Base-by-base conservation (phyloP, 2,888 invertebrate species). In the Cecidostiba fungosa region DNA sequence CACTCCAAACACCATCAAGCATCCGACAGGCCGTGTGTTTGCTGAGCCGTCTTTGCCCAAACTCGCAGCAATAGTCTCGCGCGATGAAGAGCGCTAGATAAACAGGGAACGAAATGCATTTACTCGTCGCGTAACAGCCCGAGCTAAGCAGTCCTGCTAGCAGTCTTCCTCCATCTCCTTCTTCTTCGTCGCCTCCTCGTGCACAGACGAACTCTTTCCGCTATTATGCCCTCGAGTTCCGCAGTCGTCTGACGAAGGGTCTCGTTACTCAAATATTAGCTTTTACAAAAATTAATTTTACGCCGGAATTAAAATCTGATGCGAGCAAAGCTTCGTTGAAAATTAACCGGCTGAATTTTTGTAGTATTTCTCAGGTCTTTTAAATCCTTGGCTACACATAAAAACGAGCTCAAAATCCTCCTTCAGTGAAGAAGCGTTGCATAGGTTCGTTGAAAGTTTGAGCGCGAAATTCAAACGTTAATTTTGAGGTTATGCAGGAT, bases 21-120 rank as follows among this genome's bases (percentile, higher is more conserved):
- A n/a, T n/a, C 19, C 36, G 19, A 32, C n/a, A 6, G 4, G 19
- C 14, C 16, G 23, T 39, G 50, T 39, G 76, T 69, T 69, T 59
- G 62, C 19, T 29, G 43, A 81, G 59, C 5, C 23, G 76, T 62
- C 77, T n/a, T 19, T 3, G 23, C 80, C 62, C 39, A 72, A 80
- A 59, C 62, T 85, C 14, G n/a, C 1, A 0, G 54, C 26, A 26
- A 19, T 12, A 73, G 23, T 54, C 19, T 47, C 72, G 26, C n/a
- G 23, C 84, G 54, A 70, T 70, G 54, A 80, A 76, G 78, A 39
- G 69, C 69, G 59, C 66, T 73, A 77, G 73, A 85, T 82, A 85
- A 85, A 82, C 54, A 82, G 29, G 82, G 26, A 66, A 85, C 26
- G 73, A 82, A 85, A 78, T 82, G 72, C 66, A 62, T 82, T 85